Percentiles rank a stretch among this genome's conserved stretches.
Conservation (phyloP, 2,113 vertebrate species). For the Casuarius casuarius region DNA sequence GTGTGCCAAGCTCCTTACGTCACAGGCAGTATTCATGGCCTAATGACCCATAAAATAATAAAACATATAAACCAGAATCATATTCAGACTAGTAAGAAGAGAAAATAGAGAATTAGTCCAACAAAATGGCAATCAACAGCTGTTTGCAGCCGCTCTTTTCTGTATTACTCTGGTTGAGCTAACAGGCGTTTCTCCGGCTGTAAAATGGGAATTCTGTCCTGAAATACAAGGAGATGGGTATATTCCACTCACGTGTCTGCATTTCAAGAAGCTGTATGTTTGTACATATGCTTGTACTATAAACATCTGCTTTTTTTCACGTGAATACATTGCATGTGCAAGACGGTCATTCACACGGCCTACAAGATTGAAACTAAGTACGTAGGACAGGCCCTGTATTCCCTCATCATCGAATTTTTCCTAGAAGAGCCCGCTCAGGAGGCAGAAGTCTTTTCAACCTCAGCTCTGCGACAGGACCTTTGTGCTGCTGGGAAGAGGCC, state of each 20-base stretch:
- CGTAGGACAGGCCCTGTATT: fast-evolving
- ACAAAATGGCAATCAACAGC: neutral
- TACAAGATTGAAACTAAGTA: neutral
- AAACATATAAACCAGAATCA: neutral
- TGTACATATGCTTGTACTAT: fast-evolving
- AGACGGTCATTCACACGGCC: neutral
- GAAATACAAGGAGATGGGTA: neutral
- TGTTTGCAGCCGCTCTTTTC: neutral
- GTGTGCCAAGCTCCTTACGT: neutral
- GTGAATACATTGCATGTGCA: neutral
- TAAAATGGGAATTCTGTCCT: neutral
- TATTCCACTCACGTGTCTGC: fast-evolving
- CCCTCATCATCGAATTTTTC: neutral
- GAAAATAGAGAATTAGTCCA: neutral
- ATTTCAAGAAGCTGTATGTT: fast-evolving
- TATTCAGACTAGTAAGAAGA: neutral
- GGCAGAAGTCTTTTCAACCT: neutral
- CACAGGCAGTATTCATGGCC: neutral
- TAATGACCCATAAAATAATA: neutral
- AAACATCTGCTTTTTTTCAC: neutral
- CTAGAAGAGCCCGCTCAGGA: fast-evolving
- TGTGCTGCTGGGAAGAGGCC: fast-evolving
- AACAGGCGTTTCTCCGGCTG: neutral
- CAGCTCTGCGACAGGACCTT: neutral
- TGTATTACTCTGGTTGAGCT: neutral